phyloP scores from a whole-genome alignment of 2,888 invertebrate genomes.

The Kuschelorhynchus macadamiae region DNA sequence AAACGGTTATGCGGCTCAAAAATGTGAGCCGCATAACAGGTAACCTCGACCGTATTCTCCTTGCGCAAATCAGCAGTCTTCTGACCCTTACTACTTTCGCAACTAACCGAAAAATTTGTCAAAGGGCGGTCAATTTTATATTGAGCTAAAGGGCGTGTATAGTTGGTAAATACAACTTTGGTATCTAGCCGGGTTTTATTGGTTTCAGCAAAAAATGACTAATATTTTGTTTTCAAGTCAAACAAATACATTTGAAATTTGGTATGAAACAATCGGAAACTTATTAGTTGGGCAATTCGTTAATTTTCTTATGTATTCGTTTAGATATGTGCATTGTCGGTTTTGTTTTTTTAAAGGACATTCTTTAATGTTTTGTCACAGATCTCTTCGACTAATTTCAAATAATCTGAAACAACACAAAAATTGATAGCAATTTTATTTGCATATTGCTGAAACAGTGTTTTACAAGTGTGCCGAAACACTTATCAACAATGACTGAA shows the following conservation, averaged over 20 bases:
- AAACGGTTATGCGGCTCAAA: too few relatives aligned
- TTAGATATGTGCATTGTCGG: slow-evolving; percentile 1
- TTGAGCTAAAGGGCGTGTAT: neutral
- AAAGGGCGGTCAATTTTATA: slow-evolving; percentile 5
- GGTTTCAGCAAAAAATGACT: slow-evolving; percentile 2
- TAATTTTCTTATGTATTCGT: slow-evolving; percentile 7
- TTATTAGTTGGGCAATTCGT: slow-evolving; percentile 10
- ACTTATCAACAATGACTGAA: too few relatives aligned
- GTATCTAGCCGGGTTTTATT: slow-evolving; percentile 7
- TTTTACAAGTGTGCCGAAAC: too few relatives aligned
- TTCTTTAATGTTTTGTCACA: slow-evolving; percentile 6
- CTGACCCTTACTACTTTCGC: slow-evolving; percentile 9
- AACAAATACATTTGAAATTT: slow-evolving; percentile 5
- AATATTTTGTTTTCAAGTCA: slow-evolving; percentile 7
- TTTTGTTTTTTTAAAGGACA: slow-evolving; percentile 6
- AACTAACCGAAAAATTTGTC: neutral
- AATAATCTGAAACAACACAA: too few relatives aligned
- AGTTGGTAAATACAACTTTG: slow-evolving; percentile 1
- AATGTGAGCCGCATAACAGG: neutral
- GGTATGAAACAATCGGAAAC: neutral
- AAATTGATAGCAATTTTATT: too few relatives aligned
- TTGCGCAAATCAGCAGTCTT: slow-evolving; percentile 8
- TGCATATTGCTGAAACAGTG: too few relatives aligned
- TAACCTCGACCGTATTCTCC: neutral
- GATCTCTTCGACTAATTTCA: slow-evolving; percentile 3